phyloP scores from a whole-genome alignment of 2,113 vertebrate species.

The Silurus asotus region DNA sequence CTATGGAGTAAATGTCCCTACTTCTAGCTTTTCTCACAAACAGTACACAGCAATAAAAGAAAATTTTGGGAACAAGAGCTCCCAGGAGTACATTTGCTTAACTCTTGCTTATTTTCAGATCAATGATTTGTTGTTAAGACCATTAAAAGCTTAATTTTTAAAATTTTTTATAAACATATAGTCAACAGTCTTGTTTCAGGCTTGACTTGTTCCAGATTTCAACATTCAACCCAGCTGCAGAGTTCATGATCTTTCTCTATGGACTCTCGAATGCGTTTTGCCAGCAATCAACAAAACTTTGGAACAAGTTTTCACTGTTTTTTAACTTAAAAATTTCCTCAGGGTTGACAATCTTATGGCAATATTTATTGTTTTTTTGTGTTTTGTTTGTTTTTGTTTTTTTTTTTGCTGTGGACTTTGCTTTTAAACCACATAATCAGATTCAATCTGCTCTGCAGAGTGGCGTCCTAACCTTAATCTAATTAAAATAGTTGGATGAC shows the following conservation, averaged over 20 bases:
- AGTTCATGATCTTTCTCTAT: slow-evolving; percentile 22
- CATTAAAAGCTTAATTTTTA: no score
- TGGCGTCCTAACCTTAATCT: neutral
- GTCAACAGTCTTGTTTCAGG: slow-evolving; percentile 55
- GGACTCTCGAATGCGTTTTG: slow-evolving; percentile 1
- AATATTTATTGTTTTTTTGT: neutral
- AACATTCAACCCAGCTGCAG: slow-evolving; percentile 42
- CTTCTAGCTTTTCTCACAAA: no score
- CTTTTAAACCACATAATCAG: neutral
- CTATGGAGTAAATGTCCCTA: no score
- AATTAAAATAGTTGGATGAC: slow-evolving; percentile 6
- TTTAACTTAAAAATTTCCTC: neutral
- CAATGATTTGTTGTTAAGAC: no score
- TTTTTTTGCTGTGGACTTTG: neutral
- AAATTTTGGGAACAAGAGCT: no score
- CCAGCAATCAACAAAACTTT: slow-evolving; percentile 24
- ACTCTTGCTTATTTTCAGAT: no score
- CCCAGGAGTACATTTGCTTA: no score
- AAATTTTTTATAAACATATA: slow-evolving; percentile 39
- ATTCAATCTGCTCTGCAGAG: neutral
- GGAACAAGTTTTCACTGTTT: slow-evolving; percentile 27
- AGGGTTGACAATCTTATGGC: neutral
- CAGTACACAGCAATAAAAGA: no score
- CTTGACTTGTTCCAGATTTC: slow-evolving; percentile 51
- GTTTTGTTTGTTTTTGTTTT: neutral